Base-by-base conservation (phyloP, 2,888 invertebrate genomes). In the Panzeria rudis region DNA sequence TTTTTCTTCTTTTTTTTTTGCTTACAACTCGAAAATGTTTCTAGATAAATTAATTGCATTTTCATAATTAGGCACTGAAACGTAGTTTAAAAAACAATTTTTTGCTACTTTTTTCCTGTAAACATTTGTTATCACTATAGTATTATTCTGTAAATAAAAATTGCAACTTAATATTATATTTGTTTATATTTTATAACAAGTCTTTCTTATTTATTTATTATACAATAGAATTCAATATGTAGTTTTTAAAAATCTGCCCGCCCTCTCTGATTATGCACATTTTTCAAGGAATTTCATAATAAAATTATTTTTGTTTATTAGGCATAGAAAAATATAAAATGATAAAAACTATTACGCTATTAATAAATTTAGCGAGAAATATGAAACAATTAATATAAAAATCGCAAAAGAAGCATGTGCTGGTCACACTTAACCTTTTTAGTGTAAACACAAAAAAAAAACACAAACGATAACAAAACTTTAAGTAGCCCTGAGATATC, bases 281-380 rank as follows among this genome's bases (percentile, higher is more conserved):
- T 61, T 50, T 0, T 9, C 52, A 64, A 29, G 47, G 50, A 9
- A 62, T 62, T 62, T 38, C 38, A 75, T 64, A 62, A 41, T 8
- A 15, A 41, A 38, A 41, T 64, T 15, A 8, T 38, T 69, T 1
- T 62, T 29, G 9, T 64, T n/a, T 50, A 13, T 68, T 68, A n/a
- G 61, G 8, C 61, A n/a, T 41, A 52, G 29, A 20, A 71, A 41
- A 35, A 9, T 17, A 13, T 17, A 15, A 23, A 64, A 38, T 3
- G 80, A 80, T 80, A 80, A 80, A 73, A 80, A 38, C 29, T 66
- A 25, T 66, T 59, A 80, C 56, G 73, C 29, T 73, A 73, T 72
- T 61, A 23, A 17, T 52, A 72, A 44, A 20, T 59, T 41, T 32
- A n/a, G n/a, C n/a, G n/a, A 29, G 29, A 29, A 29, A 29, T 29